Evolutionary conservation across 1,140 invertebrate genomes (phyloP).

Genomic region (Octopus bimaculoides): DNA sequence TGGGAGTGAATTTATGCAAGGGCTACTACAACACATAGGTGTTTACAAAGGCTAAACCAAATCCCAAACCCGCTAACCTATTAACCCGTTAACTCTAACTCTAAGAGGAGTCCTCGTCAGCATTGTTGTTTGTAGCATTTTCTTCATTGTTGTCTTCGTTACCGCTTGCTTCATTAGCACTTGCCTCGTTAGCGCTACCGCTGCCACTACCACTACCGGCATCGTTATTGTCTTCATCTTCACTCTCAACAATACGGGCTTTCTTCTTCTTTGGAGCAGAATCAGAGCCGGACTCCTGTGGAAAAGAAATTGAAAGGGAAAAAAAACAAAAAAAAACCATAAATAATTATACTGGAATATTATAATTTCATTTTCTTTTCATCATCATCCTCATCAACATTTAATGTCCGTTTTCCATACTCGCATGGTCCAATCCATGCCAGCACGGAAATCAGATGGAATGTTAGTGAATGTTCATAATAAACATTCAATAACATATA

Average conservation of each 20-base stretch:
- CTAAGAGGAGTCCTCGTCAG: constrained; percentile 25
- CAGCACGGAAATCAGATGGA: too few species aligned
- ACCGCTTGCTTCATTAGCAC: background rate
- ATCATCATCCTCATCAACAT: too few species aligned
- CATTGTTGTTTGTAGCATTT: constrained; percentile 16
- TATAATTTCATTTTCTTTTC: too few species aligned
- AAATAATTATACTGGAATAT: too few species aligned
- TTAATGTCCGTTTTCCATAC: too few species aligned
- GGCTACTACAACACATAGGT: too few species aligned
- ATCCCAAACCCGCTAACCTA: constrained; percentile 16
- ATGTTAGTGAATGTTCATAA: too few species aligned
- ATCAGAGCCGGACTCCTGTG: constrained; percentile 55
- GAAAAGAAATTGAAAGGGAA: background rate
- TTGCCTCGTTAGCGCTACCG: constrained; percentile 2
- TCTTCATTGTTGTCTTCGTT: constrained; percentile 10
- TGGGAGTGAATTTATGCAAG: too few species aligned
- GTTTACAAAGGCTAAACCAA: too few species aligned
- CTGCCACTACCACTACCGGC: constrained; percentile 15
- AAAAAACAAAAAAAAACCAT: too few species aligned
- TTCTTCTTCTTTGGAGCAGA: constrained; percentile 54
- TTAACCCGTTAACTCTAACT: background rate
- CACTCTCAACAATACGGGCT: constrained; percentile 50
- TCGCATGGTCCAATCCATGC: too few species aligned
- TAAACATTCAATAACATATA: too few species aligned
- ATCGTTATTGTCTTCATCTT: constrained; percentile 45